Evolutionary conservation across 37 sponge, comb jelly and placozoan species (phyloP), one percentile per base, ranked within the genome.

Genomic region (Hormiphora californensis): DNA sequence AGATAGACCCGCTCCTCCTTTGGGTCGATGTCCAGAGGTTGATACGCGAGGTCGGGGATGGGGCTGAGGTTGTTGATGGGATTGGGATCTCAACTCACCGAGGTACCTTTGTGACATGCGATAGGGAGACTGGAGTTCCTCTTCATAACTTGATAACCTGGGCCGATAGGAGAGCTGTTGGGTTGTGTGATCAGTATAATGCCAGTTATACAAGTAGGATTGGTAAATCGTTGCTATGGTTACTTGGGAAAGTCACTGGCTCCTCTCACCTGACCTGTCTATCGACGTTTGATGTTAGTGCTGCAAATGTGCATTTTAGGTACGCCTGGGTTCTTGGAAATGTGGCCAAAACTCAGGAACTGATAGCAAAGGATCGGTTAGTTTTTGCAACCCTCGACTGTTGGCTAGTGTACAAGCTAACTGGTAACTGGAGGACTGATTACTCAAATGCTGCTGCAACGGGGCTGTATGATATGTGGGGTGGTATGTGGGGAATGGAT

Each of bases 361-460:
- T 73, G 2, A n/a, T 43, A 23, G 23, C 12, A 4, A 9, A 73
- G 9, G 35, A 36, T 11, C 40, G 43, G n/a, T 40, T 73, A 21
- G 40, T 43, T 73, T 27, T 73, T 73, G 81, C 46, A 40, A 73
- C 81, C 1, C 43, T 73, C 1, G 81, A 73, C 23, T 21, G 46
- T 11, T 73, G 81, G 81, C 17, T 73, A 1, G 25, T 73, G 2
- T 73, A 73, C 25, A 73, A 73, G 43, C 35, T 73, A 17, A 73
- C 81, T 32, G 46, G 36, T 40, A 33, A 33, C 4, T 22, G 17
- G 7, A 73, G 46, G 1, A 73, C 81, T 41, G 81, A 73, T 36
- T 73, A 73, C 44, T 27, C 81, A 73, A 73, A 73, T 41, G 81
- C 81, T 41, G 81, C 81, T 41, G 41, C 81, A 1, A 73, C 81